Base-by-base conservation (phyloP, 2,113 vertebrate species). In the Leiothrix lutea region DNA sequence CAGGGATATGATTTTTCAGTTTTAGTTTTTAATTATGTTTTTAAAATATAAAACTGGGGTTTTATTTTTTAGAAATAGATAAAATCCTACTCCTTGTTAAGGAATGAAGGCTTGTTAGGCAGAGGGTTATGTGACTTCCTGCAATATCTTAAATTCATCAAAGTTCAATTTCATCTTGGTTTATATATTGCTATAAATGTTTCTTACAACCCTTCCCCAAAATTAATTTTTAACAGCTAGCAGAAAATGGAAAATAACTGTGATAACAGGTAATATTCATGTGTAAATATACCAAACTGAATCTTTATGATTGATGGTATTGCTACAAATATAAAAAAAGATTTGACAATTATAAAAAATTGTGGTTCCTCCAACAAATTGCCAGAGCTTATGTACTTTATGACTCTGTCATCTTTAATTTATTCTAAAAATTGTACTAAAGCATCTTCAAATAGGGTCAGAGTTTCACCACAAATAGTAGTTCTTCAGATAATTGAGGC, bases 181-280 rank as follows among this genome's bases (percentile, higher is more conserved):
- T 93, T 60, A 73, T 84, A 26, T 61, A 69, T 62, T 51, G 5
- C 53, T 83, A 56, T 48, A 38, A 7, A 15, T 29, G 13, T 65
- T 86, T 80, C 48, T 54, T 42, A 50, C 4, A 69, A 50, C 2
- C 1, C 23, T 74, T 65, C 93, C 35, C n/a, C 8, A 3, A 92
- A 91, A 92, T 69, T 47, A 78, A 78, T 72, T 54, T 84, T 80
- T 72, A 85, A 33, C 35, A 84, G 6, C 33, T 62, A 42, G 11
- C 14, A 67, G 22, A 80, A 88, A 90, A 83, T 44, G 50, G 28
- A 90, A 95, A 91, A 89, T 61, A 86, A 69, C 19, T 50, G 9
- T 35, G 36, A 71, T 65, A 84, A 69, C 8, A 87, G 25, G 5
- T 66, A 60, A 23, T 74, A 81, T 42, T 22, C 6, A 57, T 88